Conservation (phyloP, 2,797 vertebrate species). For the Sebastes taczanowskii region DNA sequence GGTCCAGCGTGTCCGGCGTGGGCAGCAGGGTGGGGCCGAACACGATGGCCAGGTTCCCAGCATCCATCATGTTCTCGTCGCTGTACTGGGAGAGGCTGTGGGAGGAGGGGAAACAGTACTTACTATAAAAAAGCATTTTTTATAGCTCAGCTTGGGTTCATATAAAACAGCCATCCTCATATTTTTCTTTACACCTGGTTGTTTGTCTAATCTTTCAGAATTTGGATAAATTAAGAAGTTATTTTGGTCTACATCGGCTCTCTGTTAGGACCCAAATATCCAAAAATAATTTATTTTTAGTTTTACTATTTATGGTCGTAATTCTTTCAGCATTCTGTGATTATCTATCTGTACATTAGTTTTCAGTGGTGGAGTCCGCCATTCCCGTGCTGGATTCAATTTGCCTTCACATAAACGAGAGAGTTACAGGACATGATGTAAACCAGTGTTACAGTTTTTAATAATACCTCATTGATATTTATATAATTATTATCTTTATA, state of each 20-base stretch:
- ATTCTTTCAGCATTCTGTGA: background rate
- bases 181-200: background rate
- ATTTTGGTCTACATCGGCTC: too few species aligned
- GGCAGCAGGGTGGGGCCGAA: slow-evolving; percentile 98
- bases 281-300: too few species aligned
- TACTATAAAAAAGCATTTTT: background rate
- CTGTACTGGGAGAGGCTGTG: slow-evolving; percentile 96
- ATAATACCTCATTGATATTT: too few species aligned
- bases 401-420: background rate
- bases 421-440: too few species aligned
- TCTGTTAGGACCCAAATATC: too few species aligned
- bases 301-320: background rate
- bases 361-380: background rate
- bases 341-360: too few species aligned
- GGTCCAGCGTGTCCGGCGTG: slow-evolving; percentile 95
- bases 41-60: slow-evolving; percentile 97
- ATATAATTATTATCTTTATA: too few species aligned
- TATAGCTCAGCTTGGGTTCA: background rate
- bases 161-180: background rate
- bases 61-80: slow-evolving; percentile 99
- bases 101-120: background rate
- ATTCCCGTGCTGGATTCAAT: background rate
- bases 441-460: too few species aligned
- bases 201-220: too few species aligned
- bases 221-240: too few species aligned